Conservation (phyloP, 1,140 invertebrate species). For the Drosophila littoralis region DNA sequence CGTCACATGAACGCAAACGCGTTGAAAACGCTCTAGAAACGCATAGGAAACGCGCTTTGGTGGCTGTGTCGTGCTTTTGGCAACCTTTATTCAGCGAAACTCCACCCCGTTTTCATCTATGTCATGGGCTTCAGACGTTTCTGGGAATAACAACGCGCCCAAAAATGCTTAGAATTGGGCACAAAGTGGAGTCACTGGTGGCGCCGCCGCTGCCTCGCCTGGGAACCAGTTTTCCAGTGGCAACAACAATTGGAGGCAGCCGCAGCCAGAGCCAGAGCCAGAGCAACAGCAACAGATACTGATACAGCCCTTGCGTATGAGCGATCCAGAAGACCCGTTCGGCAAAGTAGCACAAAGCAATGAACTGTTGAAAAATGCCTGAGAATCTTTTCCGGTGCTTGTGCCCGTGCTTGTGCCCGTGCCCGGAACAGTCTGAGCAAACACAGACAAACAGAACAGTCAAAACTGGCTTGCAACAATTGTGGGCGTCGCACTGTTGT, state of each 20-base stretch:
- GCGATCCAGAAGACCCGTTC: conserved; percentile 64
- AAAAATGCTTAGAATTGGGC: conserved; percentile 66
- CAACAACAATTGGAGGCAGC: conserved; percentile 34
- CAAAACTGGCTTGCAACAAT: conserved; percentile 26
- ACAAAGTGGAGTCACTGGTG: conserved; percentile 55
- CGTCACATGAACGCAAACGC: conserved; percentile 40
- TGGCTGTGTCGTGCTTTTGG: conserved; percentile 10
- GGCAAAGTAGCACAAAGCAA: conserved; percentile 78
- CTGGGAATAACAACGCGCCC: conserved; percentile 52
- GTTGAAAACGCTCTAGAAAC: conserved; percentile 14
- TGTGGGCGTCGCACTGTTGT: conserved; percentile 67
- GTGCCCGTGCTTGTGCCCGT: conserved; percentile 27
- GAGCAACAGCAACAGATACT: conserved; percentile 2
- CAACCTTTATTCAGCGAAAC: conserved; percentile 24
- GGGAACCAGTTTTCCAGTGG: conserved; percentile 70
- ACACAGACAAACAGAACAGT: conserved; percentile 50
- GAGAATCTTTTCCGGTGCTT: conserved; percentile 76
- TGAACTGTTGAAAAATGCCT: conserved; percentile 78
- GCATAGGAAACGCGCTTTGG: conserved; percentile 6
- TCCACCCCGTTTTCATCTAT: conserved; percentile 24
- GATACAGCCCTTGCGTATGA: conserved; percentile 47
- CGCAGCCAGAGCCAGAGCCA: conserved; percentile 7
- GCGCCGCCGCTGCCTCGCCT: conserved; percentile 52
- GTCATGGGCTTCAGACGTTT: conserved; percentile 21
- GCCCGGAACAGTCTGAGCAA: conserved; percentile 60